phyloP scores from a whole-genome alignment of 2,113 vertebrate species.

The Dolichallabes microphthalmus region DNA sequence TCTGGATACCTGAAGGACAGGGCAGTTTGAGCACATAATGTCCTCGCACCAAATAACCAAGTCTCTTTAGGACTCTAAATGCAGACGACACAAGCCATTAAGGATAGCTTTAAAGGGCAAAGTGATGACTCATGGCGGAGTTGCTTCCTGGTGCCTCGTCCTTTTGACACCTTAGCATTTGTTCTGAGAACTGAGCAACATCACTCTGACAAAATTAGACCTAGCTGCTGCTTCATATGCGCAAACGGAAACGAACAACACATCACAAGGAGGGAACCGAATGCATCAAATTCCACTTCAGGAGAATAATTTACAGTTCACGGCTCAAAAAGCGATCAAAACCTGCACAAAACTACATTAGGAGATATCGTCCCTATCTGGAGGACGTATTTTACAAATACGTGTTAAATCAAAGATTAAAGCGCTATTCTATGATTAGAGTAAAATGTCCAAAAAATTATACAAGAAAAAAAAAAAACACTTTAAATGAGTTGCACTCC shows the following conservation, averaged over 20 bases:
- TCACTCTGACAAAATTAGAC: not conserved
- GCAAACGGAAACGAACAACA: not conserved
- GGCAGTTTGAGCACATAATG: slow-evolving; percentile 28
- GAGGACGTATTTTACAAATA: not conserved
- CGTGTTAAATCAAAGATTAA: not conserved
- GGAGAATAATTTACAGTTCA: not conserved
- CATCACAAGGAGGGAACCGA: not conserved
- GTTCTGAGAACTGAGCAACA: not conserved
- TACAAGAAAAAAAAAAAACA: not conserved
- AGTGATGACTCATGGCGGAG: slow-evolving; percentile 14
- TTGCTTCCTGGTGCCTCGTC: not conserved
- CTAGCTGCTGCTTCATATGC: not conserved
- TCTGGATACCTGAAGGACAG: slow-evolving; percentile 5
- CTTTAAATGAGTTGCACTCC: not conserved
- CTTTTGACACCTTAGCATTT: slow-evolving; percentile 28
- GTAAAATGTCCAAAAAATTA: no score
- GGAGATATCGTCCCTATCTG: not conserved
- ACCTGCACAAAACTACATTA: not conserved
- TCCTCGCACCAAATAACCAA: not conserved
- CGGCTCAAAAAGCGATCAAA: not conserved
- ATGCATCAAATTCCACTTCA: not conserved
- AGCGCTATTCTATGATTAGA: not conserved
- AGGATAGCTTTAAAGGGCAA: slow-evolving; percentile 31
- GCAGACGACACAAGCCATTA: slow-evolving; percentile 18
- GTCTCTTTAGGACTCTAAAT: slow-evolving; percentile 23